phyloP scores from a whole-genome alignment of 2,797 vertebrate genomes.

The Hoplostethus mediterraneus region DNA sequence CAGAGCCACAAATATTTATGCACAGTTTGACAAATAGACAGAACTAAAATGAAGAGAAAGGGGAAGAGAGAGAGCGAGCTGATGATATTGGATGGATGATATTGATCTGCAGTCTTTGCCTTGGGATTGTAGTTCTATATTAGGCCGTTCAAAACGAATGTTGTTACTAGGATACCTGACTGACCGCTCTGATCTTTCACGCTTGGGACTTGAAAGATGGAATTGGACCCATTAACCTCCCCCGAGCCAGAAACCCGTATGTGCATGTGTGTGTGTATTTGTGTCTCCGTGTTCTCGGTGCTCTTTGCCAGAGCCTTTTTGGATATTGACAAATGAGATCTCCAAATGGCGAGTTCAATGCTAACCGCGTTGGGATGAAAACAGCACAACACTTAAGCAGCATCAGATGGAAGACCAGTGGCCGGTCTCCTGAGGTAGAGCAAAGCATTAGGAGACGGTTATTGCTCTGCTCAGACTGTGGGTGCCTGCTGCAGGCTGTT shows the following conservation, averaged over 20 bases:
- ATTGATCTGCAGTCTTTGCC: not conserved
- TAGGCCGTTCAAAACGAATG: no score
- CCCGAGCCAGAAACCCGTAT: conserved; percentile 7
- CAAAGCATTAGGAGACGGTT: conserved; percentile 68
- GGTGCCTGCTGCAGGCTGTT: conserved; percentile 50
- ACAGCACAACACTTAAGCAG: conserved; percentile 73
- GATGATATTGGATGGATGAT: not conserved
- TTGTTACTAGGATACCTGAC: no score
- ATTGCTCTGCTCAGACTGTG: conserved; percentile 42
- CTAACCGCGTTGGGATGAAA: conserved; percentile 77
- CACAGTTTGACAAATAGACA: conserved; percentile 8
- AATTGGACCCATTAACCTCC: conserved; percentile 44
- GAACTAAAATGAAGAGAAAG: conserved; percentile 5
- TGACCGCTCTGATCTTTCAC: not conserved
- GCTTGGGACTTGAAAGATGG: conserved; percentile 17
- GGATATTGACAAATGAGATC: not conserved
- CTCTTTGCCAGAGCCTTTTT: no score
- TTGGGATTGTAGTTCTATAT: not conserved
- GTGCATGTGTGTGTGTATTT: not conserved
- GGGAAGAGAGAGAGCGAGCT: conserved; percentile 6
- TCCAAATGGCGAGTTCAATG: conserved; percentile 76
- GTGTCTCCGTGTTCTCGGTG: conserved; percentile 25
- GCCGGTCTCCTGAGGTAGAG: conserved; percentile 49
- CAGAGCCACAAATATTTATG: conserved; percentile 30
- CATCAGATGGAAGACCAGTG: conserved; percentile 58